These are phyloP conservation scores for Neopipo cinnamomea DNA, from an alignment of 2,113 vertebrate species.

Conservation along the genomic window DNA sequence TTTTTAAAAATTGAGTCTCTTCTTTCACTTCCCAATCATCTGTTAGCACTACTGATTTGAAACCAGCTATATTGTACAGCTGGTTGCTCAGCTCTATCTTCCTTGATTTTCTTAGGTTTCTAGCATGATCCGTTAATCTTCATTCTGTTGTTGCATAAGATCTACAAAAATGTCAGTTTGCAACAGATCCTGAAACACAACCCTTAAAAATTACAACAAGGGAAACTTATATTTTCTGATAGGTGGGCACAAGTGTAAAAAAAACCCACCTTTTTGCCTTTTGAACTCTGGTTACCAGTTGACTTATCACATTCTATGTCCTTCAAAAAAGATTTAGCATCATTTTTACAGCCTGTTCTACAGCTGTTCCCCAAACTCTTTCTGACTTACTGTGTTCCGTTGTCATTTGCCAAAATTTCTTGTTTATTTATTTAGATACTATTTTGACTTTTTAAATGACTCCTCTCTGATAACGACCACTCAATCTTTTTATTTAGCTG, in stretches of 20 bases:
- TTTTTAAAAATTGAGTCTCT: not conserved
- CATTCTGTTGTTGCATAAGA: not conserved
- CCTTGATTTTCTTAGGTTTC: not conserved
- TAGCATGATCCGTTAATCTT: not conserved
- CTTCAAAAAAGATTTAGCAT: not conserved
- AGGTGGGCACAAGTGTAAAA: not conserved
- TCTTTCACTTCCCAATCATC: not conserved
- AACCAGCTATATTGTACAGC: not conserved
- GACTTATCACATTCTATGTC: not conserved
- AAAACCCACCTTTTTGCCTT: not conserved
- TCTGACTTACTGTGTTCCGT: not conserved
- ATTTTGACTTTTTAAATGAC: not conserved
- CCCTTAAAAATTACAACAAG: not conserved
- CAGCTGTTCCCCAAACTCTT: not conserved
- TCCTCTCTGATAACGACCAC: not conserved
- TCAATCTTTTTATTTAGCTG: not conserved
- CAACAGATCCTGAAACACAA: not conserved
- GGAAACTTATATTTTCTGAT: not conserved
- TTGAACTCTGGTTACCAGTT: not conserved
- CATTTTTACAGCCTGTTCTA: not conserved
- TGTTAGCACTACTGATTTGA: not conserved
- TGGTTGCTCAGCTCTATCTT: not conserved
- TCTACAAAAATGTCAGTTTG: not conserved
- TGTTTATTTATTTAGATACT: not conserved
- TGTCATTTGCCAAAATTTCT: not conserved